Percentiles rank a stretch among this genome's conserved stretches.
These are phyloP conservation scores for Toxotes chatareus DNA, from an alignment of 2,113 vertebrate genomes.

Conservation along the genomic window DNA sequence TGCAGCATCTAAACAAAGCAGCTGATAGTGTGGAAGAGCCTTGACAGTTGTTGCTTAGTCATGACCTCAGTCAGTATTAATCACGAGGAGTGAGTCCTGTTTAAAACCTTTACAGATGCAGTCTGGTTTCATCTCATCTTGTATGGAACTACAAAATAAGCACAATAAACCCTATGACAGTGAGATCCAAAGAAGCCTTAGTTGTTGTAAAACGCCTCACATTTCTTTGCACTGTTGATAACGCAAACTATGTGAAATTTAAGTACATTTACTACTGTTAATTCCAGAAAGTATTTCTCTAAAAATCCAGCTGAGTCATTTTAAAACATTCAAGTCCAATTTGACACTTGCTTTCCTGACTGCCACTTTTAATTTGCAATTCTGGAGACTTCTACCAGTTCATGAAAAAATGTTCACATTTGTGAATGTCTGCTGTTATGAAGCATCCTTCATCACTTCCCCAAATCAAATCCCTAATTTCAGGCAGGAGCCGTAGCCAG, in stretches of 20 bases:
- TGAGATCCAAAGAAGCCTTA: neutral
- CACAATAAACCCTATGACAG: neutral
- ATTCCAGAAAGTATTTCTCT: neutral
- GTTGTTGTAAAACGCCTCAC: neutral
- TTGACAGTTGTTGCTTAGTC: neutral
- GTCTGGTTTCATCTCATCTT: constrained; percentile 46
- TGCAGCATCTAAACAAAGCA: neutral
- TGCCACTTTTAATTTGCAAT: neutral
- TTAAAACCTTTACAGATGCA: constrained; percentile 11
- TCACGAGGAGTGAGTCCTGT: constrained; percentile 16
- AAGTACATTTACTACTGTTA: neutral
- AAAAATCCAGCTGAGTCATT: neutral
- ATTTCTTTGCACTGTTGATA: neutral
- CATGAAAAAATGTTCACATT: constrained; percentile 47
- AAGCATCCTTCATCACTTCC: constrained; percentile 10
- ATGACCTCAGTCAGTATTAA: constrained; percentile 31
- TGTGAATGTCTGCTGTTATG: constrained; percentile 21
- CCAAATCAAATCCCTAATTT: neutral
- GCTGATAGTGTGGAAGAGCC: neutral
- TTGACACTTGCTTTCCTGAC: neutral
- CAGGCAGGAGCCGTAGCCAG: constrained; percentile 16
- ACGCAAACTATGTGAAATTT: neutral
- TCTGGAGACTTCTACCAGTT: neutral
- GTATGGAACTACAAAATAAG: constrained; percentile 18
- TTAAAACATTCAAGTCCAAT: neutral